phyloP scores from a whole-genome alignment of 1,140 invertebrate species.

The Octopus bimaculoides region DNA sequence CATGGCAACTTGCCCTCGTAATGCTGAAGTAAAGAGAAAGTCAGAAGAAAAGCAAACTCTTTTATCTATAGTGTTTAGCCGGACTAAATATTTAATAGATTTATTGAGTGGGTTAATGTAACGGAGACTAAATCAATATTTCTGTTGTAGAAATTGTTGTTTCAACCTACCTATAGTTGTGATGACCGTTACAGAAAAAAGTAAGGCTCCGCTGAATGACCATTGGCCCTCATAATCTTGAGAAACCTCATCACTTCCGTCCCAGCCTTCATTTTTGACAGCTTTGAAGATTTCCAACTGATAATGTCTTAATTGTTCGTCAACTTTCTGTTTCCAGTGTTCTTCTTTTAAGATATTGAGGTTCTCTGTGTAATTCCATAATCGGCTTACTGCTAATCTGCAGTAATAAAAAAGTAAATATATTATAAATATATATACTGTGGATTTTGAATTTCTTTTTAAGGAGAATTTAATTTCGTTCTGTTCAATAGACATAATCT shows the following conservation, averaged over 20 bases:
- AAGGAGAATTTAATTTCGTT: slow-evolving; percentile 17
- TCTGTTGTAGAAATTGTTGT: too few species aligned
- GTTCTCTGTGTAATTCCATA: slow-evolving; percentile 17
- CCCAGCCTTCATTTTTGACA: slow-evolving; percentile 30
- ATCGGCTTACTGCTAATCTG: not conserved
- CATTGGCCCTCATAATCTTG: slow-evolving; percentile 63
- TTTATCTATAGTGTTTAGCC: too few species aligned
- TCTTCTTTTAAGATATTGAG: slow-evolving; percentile 17
- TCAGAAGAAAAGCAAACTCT: too few species aligned
- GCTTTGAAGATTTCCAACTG: slow-evolving; percentile 20
- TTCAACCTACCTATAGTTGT: slow-evolving; percentile 73
- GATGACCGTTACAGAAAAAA: slow-evolving; percentile 79
- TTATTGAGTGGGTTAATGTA: too few species aligned
- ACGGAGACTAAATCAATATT: too few species aligned
- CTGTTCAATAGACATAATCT: slow-evolving; percentile 18
- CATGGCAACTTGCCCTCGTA: too few species aligned
- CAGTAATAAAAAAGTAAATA: slow-evolving; percentile 4
- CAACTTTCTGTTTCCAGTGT: slow-evolving; percentile 71
- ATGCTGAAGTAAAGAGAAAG: too few species aligned
- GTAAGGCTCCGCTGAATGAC: slow-evolving; percentile 75
- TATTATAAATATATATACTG: not conserved
- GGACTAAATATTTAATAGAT: too few species aligned
- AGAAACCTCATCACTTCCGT: slow-evolving; percentile 67
- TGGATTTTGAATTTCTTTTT: slow-evolving; percentile 16
- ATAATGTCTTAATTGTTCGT: slow-evolving; percentile 73